phyloP scores from a whole-genome alignment of 2,888 invertebrate genomes.

The Diloba caeruleocephala region DNA sequence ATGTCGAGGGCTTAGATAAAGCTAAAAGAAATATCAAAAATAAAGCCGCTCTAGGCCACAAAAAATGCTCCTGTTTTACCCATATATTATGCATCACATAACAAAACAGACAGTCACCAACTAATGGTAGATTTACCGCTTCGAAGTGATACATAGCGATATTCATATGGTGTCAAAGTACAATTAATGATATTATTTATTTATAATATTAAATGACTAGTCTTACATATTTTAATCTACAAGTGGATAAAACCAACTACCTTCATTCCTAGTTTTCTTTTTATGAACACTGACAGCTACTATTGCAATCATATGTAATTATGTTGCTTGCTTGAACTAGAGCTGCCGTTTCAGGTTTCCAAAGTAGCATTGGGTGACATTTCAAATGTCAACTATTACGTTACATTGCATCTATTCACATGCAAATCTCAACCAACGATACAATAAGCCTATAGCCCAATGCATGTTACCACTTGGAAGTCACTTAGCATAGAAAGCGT shows the following conservation, averaged over 20 bases:
- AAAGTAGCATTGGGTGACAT: slow-evolving; percentile 50
- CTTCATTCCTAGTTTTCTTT: background rate
- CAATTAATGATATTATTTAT: too few relatives aligned
- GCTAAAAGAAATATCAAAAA: background rate
- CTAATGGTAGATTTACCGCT: too few relatives aligned
- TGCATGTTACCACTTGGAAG: slow-evolving; percentile 67
- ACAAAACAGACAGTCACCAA: too few relatives aligned
- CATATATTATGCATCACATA: too few relatives aligned
- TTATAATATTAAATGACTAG: too few relatives aligned
- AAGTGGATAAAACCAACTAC: too few relatives aligned
- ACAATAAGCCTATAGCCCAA: slow-evolving; percentile 64
- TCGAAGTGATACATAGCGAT: too few relatives aligned
- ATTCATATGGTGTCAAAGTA: too few relatives aligned
- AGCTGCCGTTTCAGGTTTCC: slow-evolving; percentile 41
- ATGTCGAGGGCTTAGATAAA: background rate
- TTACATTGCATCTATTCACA: slow-evolving; percentile 62
- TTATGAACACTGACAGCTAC: slow-evolving; percentile 7
- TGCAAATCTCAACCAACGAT: slow-evolving; percentile 66
- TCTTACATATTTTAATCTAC: too few relatives aligned
- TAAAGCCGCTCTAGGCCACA: too few relatives aligned
- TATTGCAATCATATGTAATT: slow-evolving; percentile 27
- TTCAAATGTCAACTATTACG: slow-evolving; percentile 63
- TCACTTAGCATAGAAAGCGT: slow-evolving; percentile 79
- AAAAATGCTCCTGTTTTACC: too few relatives aligned
- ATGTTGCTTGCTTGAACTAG: slow-evolving; percentile 19